Base-by-base conservation (phyloP, 1,140 invertebrate genomes). In the Diorhabda sublineata region DNA sequence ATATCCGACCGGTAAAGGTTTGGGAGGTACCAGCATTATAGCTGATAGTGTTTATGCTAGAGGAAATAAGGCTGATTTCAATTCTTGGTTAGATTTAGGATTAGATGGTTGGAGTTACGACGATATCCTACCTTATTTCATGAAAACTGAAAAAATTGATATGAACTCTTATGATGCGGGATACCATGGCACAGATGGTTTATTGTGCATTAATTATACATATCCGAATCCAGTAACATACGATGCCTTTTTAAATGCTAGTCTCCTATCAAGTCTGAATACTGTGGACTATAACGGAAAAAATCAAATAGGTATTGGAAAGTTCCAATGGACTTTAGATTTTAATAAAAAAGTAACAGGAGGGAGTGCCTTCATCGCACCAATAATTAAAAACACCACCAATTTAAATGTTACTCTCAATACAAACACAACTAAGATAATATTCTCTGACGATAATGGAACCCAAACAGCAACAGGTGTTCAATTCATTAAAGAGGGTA, bases 21-120 rank as follows among this genome's bases (percentile, higher is more conserved):
- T 85, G 64, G 88, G 88, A 9, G 88, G 88, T 9, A 84, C 83
- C 7, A 85, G 84, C n/a, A 82, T 83, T 4, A 81, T 88, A 4
- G 89, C 89, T 76, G 85, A 83, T 42, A 88, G 92, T 87, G 85
- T 87, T 6, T 89, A 89, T 75, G 82, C 85, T 2, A 86, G 89
- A 71, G 85, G 88, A 0, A 79, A 89, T 79, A 82, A 82, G 45
- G 73, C 69, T 11, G 87, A 90, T 76, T 92, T 89, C 76, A 84
- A 92, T 75, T 72, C 82, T 3, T 92, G 91, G 91, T 82, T 82
- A 57, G 64, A 78, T 3, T 89, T 89, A 11, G 66, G 71, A 6
- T 89, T 89, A 45, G 69, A 77, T 0, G 87, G 86, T 3, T 91
- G 90, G 90, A 85, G 86, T 5, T 91, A 87, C 72, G 79, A 85